Evolutionary conservation across 2,888 invertebrate species (phyloP), one percentile per base, ranked within the genome.

Genomic region (Silvanus unidentatus): DNA sequence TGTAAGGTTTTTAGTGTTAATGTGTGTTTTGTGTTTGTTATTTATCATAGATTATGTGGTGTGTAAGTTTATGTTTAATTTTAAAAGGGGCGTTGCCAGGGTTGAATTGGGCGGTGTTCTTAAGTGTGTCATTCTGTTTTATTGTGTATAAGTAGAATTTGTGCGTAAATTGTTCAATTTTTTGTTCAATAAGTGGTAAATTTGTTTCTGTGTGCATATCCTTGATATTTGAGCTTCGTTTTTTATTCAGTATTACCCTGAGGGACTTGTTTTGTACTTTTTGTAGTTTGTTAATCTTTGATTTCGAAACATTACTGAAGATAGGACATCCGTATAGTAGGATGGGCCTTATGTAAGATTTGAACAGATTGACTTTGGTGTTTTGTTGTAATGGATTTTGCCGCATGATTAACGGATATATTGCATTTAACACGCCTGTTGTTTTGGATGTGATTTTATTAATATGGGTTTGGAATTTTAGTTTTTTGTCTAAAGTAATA

Each of bases 401-500:
- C 13, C 14, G 11, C 5, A 4, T 41, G 3, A 41, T 3, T 11
- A 34, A 13, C n/a, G 41, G 41, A 10, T 13, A 5, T 3, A 41
- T 15, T n/a, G 28, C 36, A 4, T n/a, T 13, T 8, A 9, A 13
- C n/a, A 34, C 41, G 10, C 2, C 34, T n/a, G 2, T 13, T n/a
- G 34, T 34, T 41, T 41, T 41, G 6, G 8, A 13, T n/a, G 11
- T 15, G 2, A 15, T 13, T 34, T 41, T 11, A 10, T 3, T 34
- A 4, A 41, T 41, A 8, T 41, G 41, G 2, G 37, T 16, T 14
- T 8, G 11, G 13, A 38, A 10, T n/a, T 10, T 30, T 2, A 41
- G 34, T 41, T 34, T 34, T 41, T 13, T 39, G 41, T 41, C 41
- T 12, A 41, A 15, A n/a, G 16, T 15, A 5, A 41, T 9, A 3